A percentile compares a stretch with the other conserved stretches of the same genome.
These are phyloP conservation scores for Ormia ochracea DNA, from an alignment of 2,888 invertebrate species.

Conservation along the genomic window DNA sequence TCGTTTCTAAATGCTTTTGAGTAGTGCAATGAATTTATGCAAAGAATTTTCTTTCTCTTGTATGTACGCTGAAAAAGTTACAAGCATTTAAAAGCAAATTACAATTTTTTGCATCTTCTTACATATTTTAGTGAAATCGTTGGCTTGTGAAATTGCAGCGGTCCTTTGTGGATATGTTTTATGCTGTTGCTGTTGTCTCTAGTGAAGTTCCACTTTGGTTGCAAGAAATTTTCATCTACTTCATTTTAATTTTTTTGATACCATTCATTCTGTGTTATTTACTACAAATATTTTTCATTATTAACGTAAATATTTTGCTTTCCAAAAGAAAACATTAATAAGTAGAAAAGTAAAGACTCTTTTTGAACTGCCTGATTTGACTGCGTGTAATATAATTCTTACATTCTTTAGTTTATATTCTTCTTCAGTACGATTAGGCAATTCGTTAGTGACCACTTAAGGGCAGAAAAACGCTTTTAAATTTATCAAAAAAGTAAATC, in stretches of 20 bases:
- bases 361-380: too few relatives aligned
- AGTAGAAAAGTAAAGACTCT: too few relatives aligned
- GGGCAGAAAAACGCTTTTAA: too few relatives aligned
- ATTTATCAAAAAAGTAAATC: too few relatives aligned
- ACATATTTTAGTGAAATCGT: slow-evolving; percentile 13
- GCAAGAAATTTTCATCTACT: slow-evolving; percentile 5
- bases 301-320: slow-evolving; percentile 28
- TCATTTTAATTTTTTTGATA: not conserved
- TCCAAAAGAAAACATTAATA: not conserved
- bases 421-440: too few relatives aligned
- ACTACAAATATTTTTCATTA: not conserved
- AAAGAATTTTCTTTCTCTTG: slow-evolving; percentile 19
- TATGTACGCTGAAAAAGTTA: not conserved
- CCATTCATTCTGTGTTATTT: not conserved
- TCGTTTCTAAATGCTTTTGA: slow-evolving; percentile 43
- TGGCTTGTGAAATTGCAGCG: slow-evolving; percentile 70
- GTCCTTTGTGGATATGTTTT: slow-evolving; percentile 71
- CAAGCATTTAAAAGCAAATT: not conserved
- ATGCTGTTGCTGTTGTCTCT: slow-evolving; percentile 69
- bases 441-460: too few relatives aligned
- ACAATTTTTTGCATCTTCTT: slow-evolving; percentile 1
- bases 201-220: slow-evolving; percentile 31
- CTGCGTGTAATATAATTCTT: too few relatives aligned
- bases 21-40: slow-evolving; percentile 30
- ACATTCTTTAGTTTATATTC: too few relatives aligned